These are phyloP conservation scores for Pycnomerus fuliginosus DNA, from an alignment of 2,888 invertebrate species.

Conservation along the genomic window DNA sequence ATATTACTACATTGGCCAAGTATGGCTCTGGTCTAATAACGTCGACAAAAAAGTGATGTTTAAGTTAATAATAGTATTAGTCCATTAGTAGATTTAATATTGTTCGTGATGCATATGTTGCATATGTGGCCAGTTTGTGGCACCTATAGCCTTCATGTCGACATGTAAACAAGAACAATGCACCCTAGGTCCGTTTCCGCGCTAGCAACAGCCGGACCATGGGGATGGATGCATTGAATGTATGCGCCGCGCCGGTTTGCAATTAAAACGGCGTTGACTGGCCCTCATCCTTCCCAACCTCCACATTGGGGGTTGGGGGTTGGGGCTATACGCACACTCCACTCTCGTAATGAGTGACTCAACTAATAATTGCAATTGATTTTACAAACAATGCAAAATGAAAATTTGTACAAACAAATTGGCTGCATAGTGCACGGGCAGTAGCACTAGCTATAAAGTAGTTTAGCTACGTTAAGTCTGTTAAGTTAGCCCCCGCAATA, in stretches of 20 bases:
- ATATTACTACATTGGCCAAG: no score
- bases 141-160: constrained; percentile 24
- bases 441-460: no score
- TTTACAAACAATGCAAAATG: no score
- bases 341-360: constrained; percentile 34
- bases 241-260: constrained; percentile 35
- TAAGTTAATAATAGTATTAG: constrained; percentile 23
- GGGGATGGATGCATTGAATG: constrained; percentile 34
- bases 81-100: constrained; percentile 25
- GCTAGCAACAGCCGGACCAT: constrained; percentile 28
- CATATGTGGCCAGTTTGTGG: constrained; percentile 26
- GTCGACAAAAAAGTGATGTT: no score
- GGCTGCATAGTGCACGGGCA: no score
- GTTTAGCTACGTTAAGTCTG: no score
- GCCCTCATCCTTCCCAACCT: constrained; percentile 28
- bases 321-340: constrained; percentile 17
- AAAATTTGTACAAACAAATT: no score
- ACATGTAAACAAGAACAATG: constrained; percentile 32
- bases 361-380: constrained; percentile 33
- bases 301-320: no score
- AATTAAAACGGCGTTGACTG: constrained; percentile 41
- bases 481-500: no score
- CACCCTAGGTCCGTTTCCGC: constrained; percentile 27
- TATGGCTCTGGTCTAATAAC: no score
- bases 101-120: constrained; percentile 25